phyloP scores from a whole-genome alignment of 1,140 invertebrate species.

The Lerema accius region DNA sequence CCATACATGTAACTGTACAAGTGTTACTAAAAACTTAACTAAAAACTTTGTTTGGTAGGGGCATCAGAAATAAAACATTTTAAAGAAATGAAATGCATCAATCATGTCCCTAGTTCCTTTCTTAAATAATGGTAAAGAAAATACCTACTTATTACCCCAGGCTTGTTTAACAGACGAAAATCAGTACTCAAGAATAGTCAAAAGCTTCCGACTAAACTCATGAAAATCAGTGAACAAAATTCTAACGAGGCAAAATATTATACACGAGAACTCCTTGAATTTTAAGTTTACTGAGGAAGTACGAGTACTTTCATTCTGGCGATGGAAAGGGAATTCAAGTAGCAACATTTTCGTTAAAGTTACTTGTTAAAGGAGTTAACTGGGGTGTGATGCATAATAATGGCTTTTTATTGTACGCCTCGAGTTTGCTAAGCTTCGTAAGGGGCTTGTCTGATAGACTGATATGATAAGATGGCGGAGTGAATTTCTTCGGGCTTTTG shows the following conservation, averaged over 20 bases:
- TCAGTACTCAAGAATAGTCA: constrained; percentile 1
- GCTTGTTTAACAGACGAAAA: no score
- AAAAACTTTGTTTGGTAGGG: no score
- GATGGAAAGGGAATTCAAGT: constrained; percentile 33
- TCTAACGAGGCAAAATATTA: constrained; percentile 2
- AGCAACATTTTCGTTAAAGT: constrained; percentile 36
- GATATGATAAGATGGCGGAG: background rate
- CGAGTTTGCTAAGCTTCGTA: constrained; percentile 23
- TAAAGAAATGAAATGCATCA: no score
- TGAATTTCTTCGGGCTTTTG: background rate
- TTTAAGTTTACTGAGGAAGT: constrained; percentile 24
- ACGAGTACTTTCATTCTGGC: constrained; percentile 20
- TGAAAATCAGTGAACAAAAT: constrained; percentile 12
- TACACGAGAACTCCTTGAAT: constrained; percentile 16
- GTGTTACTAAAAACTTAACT: no score
- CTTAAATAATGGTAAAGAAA: no score
- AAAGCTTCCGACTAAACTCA: background rate
- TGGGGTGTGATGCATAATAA: constrained; percentile 36
- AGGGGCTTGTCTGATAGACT: background rate
- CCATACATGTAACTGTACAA: no score
- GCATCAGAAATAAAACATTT: no score
- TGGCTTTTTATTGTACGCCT: constrained; percentile 32
- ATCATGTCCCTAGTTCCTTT: no score
- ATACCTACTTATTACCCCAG: no score
- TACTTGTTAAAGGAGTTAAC: constrained; percentile 36